Evolutionary conservation across 2,113 vertebrate species (phyloP).

Genomic region (Oryctolagus cuniculus): DNA sequence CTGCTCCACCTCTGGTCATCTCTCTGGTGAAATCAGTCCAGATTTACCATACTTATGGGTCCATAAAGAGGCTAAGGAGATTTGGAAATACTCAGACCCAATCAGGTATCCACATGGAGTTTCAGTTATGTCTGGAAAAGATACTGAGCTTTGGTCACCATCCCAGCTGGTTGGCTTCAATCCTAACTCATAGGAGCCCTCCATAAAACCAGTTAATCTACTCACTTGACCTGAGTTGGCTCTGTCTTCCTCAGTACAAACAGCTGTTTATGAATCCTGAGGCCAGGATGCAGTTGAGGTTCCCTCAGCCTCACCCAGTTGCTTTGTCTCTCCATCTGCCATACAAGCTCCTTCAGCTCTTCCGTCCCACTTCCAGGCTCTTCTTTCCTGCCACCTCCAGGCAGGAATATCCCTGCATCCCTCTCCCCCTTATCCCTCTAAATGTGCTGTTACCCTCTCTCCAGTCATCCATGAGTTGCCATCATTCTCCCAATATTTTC

Average conservation of each 20-base stretch:
- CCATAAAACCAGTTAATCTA: not conserved
- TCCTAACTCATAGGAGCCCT: not conserved
- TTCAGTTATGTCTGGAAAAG: slow-evolving; percentile 18
- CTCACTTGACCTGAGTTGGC: not conserved
- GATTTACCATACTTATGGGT: not conserved
- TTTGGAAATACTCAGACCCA: slow-evolving; percentile 30
- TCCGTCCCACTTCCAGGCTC: not conserved
- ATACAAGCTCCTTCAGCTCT: not conserved
- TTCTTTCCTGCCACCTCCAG: not conserved
- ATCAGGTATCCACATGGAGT: not conserved
- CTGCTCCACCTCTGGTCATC: not conserved
- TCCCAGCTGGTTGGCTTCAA: not conserved
- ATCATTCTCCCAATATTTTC: not conserved
- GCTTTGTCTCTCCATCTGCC: not conserved
- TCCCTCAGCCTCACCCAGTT: not conserved
- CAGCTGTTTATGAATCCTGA: not conserved
- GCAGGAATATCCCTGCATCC: not conserved
- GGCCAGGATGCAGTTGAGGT: not conserved
- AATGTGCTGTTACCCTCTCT: not conserved
- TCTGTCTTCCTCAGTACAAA: not conserved
- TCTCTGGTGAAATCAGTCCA: slow-evolving; percentile 5
- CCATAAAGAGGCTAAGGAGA: slow-evolving; percentile 15
- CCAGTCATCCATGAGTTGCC: not conserved
- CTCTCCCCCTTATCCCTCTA: not conserved
- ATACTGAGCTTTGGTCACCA: not conserved